A percentile compares a stretch with the other conserved stretches of the same genome.
These are phyloP conservation scores for Azemiops feae DNA, from an alignment of 2,113 vertebrate species.

Conservation along the genomic window DNA sequence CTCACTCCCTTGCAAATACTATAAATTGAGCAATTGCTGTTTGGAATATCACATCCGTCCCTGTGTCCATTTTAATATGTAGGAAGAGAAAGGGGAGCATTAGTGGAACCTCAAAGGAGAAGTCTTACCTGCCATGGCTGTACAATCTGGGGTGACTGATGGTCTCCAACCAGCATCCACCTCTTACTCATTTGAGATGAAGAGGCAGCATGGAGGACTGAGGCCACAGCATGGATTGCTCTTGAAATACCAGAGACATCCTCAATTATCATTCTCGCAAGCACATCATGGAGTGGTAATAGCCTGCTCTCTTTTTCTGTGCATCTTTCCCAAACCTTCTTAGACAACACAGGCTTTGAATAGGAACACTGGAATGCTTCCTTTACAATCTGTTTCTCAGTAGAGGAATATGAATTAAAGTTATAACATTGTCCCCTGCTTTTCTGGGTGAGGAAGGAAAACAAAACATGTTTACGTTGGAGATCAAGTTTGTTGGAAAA, in stretches of 20 bases:
- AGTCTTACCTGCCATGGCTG: neutral
- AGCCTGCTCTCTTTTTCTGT: no score
- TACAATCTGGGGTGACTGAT: neutral
- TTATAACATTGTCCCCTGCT: neutral
- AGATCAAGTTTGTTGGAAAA: neutral
- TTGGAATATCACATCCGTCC: neutral
- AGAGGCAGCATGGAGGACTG: neutral
- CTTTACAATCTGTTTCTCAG: no score
- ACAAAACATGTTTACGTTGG: neutral
- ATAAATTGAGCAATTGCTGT: neutral
- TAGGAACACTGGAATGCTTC: no score
- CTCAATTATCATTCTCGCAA: no score
- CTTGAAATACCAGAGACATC: neutral
- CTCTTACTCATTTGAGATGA: neutral
- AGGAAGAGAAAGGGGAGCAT: neutral
- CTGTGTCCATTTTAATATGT: neutral
- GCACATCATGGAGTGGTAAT: no score
- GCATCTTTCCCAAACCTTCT: no score
- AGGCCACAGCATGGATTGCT: neutral
- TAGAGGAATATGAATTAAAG: no score
- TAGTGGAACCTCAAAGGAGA: neutral
- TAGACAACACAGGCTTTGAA: no score
- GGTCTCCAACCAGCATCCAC: neutral
- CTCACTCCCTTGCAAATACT: neutral
- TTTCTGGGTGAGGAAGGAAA: neutral